These are phyloP conservation scores for Panthera tigris DNA, from an alignment of 2,113 vertebrate genomes.

Conservation along the genomic window DNA sequence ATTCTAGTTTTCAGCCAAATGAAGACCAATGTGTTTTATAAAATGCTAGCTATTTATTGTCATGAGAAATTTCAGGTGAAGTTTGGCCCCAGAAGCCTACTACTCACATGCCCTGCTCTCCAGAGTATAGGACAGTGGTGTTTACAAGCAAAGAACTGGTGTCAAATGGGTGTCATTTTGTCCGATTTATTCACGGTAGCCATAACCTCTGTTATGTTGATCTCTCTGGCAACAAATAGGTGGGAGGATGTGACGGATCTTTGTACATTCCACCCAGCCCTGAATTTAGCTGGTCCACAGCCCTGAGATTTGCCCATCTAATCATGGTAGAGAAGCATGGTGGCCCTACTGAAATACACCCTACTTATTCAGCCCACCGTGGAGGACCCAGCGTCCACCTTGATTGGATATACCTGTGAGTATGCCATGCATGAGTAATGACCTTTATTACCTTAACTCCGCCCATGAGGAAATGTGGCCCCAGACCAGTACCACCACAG, in stretches of 20 bases:
- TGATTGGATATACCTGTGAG: too few relatives aligned
- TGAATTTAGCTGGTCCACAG: background rate
- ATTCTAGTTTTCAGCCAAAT: background rate
- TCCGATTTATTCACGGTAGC: background rate
- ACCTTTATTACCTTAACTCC: background rate
- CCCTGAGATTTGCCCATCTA: background rate
- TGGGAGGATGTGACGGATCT: background rate
- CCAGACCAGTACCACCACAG: background rate
- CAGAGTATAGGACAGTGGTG: background rate
- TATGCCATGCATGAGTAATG: background rate
- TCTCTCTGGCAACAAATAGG: background rate
- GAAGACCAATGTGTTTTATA: background rate
- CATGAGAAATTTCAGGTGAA: background rate
- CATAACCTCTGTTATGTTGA: background rate
- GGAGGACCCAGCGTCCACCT: background rate
- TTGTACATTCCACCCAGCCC: fast-evolving
- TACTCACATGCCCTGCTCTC: background rate
- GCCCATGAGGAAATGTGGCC: background rate
- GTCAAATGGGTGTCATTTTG: background rate
- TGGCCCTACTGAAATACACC: fast-evolving
- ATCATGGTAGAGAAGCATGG: background rate
- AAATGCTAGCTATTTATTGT: background rate
- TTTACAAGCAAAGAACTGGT: background rate
- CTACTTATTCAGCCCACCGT: background rate
- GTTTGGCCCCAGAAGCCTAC: background rate